Conservation (phyloP, 1,140 invertebrate species). For the Brachionus koreanus region DNA sequence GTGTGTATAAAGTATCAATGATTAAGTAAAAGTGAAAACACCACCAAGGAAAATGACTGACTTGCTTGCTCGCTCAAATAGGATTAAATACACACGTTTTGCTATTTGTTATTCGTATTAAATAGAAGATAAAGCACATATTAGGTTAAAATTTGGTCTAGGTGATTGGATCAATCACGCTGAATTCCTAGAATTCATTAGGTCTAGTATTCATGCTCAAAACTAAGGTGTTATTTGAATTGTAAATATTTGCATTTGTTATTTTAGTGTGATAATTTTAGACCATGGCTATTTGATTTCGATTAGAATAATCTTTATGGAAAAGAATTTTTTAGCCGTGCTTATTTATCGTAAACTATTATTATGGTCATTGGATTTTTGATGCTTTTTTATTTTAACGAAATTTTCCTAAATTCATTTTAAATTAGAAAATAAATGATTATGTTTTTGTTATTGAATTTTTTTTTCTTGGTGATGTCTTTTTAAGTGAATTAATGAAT, state of each 20-base stretch:
- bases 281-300: conserved; percentile 34
- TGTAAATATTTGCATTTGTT: conserved; percentile 10
- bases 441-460: no score
- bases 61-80: background rate
- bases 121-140: conserved; percentile 17
- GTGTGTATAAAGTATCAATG: background rate
- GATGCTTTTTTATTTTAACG: background rate
- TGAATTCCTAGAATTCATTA: conserved; percentile 7
- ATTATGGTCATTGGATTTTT: conserved; percentile 14
- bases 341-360: background rate
- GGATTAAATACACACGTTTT: conserved; percentile 37
- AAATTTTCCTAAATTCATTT: background rate
- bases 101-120: conserved; percentile 15
- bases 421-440: background rate
- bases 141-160: background rate
- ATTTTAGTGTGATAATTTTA: conserved; percentile 37
- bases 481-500: no score
- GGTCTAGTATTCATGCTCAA: background rate
- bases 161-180: conserved; percentile 2
- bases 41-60: background rate
- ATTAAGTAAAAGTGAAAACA: background rate
- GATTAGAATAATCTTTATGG: conserved; percentile 18
- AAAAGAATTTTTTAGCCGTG: background rate
- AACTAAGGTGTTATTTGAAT: conserved; percentile 27
- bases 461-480: no score